Base-by-base conservation (phyloP, 2,113 vertebrate species). In the Dipodomys spectabilis region DNA sequence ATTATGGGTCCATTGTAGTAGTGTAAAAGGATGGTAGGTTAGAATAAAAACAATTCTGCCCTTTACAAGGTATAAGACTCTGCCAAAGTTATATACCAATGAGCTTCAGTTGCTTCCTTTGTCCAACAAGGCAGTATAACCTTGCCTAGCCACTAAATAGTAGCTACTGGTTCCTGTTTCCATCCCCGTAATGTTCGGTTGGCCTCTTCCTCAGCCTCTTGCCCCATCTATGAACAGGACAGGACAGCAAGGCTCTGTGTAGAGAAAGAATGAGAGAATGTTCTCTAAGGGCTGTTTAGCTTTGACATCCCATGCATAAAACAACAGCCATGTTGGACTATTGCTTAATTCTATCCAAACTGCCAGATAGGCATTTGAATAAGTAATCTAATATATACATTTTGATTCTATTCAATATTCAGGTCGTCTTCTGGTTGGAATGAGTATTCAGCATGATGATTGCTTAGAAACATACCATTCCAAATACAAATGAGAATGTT, bases 341-440 rank as follows among this genome's bases (percentile, higher is more conserved):
- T 95, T 97, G 98, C 97, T 98, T 98, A 97, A 98, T 98, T 98
- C 93, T 95, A 97, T 98, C 96, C 96, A 96, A 97, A 97, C 97
- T 97, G 97, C 98, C 98, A 97, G 97, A 95, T 95, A 98, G 96
- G 97, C 97, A 97, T 98, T 96, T 98, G 98, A 98, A 98, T 98
- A 98, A 97, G 97, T 97, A 98, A 98, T 98, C 97, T 98, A 98
- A 98, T 97, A 95, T 97, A 98, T 96, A 98, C 88, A 98, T 98
- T 98, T 98, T 98, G 97, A 98, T 98, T 98, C 98, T 97, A 94
- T 97, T 98, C 97, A 94, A 95, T 97, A 97, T 98, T 97, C 97
- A 97, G 97, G 97, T 98, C 97, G n/a, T 97, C 97, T 98, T 97
- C 95, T 97, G 93, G 96, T 97, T 98, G 94, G 94, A 98, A 97